A percentile compares a stretch with the other conserved stretches of the same genome.
Conservation (phyloP, 2,113 vertebrate genomes). For the Saccopteryx bilineata region DNA sequence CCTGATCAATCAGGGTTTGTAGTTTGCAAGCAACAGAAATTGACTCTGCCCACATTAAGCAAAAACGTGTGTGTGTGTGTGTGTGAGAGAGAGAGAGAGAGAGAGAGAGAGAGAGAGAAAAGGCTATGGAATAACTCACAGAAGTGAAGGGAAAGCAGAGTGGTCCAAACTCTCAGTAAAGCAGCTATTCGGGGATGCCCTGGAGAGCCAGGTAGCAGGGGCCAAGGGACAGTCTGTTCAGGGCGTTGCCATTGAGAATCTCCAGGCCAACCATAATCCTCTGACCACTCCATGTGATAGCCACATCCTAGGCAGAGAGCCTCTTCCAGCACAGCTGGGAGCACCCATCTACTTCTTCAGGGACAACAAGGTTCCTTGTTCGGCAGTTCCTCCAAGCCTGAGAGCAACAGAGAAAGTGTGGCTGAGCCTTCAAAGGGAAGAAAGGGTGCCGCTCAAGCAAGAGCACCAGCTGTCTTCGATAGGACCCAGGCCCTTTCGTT, state of each 20-base stretch:
- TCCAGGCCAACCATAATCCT: neutral
- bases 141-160: neutral
- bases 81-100: too few relatives aligned
- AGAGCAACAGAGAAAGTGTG: neutral
- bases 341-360: neutral
- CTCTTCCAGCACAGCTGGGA: neutral
- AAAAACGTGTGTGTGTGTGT: neutral
- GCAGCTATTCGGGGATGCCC: neutral
- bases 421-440: neutral
- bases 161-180: neutral
- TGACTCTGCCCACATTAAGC: neutral
- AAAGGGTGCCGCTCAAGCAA: neutral
- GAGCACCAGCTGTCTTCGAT: neutral
- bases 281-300: neutral
- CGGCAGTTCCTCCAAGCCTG: neutral
- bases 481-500: neutral
- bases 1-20: neutral
- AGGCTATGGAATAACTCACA: neutral
- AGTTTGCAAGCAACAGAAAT: constrained; percentile 28
- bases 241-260: neutral
- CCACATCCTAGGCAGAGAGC: neutral
- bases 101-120: too few relatives aligned
- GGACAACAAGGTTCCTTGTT: neutral
- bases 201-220: neutral
- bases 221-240: neutral